Evolutionary conservation across 2,113 vertebrate species (phyloP).

Genomic region (Caracal caracal): DNA sequence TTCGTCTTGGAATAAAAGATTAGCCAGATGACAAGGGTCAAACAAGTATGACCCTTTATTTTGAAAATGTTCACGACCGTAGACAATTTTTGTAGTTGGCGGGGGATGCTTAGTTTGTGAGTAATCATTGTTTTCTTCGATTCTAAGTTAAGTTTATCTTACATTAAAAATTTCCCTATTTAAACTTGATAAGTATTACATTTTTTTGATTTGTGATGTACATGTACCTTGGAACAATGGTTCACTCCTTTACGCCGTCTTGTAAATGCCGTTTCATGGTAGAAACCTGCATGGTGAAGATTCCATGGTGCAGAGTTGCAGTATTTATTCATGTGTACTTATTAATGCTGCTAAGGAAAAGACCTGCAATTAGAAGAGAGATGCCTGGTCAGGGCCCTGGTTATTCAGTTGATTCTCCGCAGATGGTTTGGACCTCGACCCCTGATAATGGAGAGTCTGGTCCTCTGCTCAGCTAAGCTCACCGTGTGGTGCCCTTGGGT

Average conservation of each 20-base stretch:
- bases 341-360: slow-evolving; percentile 5
- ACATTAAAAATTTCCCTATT: slow-evolving; percentile 10
- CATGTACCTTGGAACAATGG: background rate
- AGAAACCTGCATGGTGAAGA: background rate
- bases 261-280: slow-evolving; percentile 34
- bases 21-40: background rate
- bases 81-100: slow-evolving; percentile 48
- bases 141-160: slow-evolving; percentile 39
- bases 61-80: slow-evolving; percentile 16
- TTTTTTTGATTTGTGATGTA: slow-evolving; percentile 48
- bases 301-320: slow-evolving; percentile 1
- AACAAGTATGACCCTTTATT: slow-evolving; percentile 41
- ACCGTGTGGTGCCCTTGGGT: background rate
- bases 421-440: background rate
- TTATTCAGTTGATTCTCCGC: background rate
- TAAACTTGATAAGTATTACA: background rate
- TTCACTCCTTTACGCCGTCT: background rate
- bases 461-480: background rate
- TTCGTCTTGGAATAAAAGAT: slow-evolving; percentile 58
- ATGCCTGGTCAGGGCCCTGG: background rate
- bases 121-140: slow-evolving; percentile 62
- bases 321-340: slow-evolving; percentile 11
- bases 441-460: background rate
- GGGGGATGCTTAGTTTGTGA: background rate
- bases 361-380: background rate